Conservation (phyloP, 2,888 invertebrate genomes). For the Hymenopus coronatus region DNA sequence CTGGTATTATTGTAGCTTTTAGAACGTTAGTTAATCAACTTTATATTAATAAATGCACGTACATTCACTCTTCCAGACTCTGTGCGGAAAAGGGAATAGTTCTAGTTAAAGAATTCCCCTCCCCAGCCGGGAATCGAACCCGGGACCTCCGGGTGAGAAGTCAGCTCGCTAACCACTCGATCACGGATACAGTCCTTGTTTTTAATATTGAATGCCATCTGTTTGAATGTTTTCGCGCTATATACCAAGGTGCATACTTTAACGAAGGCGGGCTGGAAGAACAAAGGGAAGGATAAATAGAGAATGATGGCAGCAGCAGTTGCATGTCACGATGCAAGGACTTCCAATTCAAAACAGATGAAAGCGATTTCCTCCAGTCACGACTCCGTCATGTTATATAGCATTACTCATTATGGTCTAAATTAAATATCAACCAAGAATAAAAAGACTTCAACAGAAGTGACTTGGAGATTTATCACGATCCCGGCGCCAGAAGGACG, state of each 20-base stretch:
- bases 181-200: no score
- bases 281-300: background rate
- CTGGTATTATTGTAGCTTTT: no score
- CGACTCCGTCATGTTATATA: background rate
- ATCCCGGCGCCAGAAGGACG: background rate
- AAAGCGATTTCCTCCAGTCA: background rate
- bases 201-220: no score
- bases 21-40: no score
- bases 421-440: background rate
- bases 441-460: background rate
- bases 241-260: background rate
- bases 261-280: background rate
- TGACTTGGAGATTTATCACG: background rate
- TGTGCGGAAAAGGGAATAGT: no score
- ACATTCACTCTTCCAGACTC: no score
- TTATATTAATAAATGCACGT: no score
- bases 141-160: no score
- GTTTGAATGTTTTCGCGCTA: background rate
- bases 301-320: background rate
- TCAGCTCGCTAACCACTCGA: no score
- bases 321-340: background rate
- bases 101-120: no score
- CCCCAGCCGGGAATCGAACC: no score
- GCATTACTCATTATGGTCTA: background rate
- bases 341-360: background rate